Percentiles rank a stretch among this genome's conserved stretches.
phyloP scores from a whole-genome alignment of 2,113 vertebrate genomes.

The Electrona antarctica region DNA sequence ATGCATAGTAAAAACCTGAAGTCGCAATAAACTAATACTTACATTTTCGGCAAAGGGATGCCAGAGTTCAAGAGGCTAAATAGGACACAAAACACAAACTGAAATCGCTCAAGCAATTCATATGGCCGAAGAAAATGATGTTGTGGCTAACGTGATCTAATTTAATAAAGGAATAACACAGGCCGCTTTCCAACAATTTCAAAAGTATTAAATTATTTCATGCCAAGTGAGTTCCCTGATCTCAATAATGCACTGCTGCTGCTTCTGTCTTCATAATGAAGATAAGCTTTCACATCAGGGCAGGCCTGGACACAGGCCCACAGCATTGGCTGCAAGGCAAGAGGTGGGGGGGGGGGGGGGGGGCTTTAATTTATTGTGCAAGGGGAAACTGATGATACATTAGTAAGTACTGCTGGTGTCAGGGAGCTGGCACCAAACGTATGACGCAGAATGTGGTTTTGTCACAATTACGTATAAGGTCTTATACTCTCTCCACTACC shows the following conservation, averaged over 20 bases:
- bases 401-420: constrained; percentile 54
- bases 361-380: constrained; percentile 41
- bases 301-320: constrained; percentile 51
- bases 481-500: constrained; percentile 19
- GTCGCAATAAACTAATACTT: too few species aligned
- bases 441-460: constrained; percentile 31
- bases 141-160: constrained; percentile 29
- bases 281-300: constrained; percentile 64
- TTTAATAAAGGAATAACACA: constrained; percentile 35
- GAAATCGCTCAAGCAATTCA: not conserved
- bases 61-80: too few species aligned
- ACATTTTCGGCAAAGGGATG: too few species aligned
- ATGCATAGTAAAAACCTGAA: too few species aligned
- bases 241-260: constrained; percentile 48
- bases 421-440: constrained; percentile 39
- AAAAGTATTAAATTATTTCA: constrained; percentile 41
- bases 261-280: constrained; percentile 60
- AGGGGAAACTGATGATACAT: constrained; percentile 47
- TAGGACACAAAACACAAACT: not conserved
- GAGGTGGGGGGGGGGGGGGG: constrained; percentile 46
- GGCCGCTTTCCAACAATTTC: constrained; percentile 31
- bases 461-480: constrained; percentile 34
- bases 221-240: constrained; percentile 36
- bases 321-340: constrained; percentile 45
- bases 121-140: constrained; percentile 9